Evolutionary conservation across 2,797 vertebrate species (phyloP).

Genomic region (Gila robusta): DNA sequence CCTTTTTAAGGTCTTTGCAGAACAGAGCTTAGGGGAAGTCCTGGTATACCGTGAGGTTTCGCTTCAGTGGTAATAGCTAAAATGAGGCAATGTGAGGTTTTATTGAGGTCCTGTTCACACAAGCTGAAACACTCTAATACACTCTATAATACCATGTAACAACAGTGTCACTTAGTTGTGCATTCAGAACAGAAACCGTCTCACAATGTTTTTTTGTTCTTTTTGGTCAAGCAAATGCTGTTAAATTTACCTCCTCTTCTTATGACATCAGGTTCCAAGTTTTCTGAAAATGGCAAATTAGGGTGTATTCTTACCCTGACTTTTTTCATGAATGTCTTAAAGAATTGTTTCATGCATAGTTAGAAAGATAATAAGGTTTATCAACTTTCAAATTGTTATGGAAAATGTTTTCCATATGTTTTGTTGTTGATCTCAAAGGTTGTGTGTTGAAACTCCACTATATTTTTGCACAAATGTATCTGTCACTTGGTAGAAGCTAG

Average conservation of each 20-base stretch:
- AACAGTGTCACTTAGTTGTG: not conserved
- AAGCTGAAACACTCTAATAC: not conserved
- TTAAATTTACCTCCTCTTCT: no score
- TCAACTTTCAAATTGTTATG: not conserved
- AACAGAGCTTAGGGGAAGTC: slow-evolving; percentile 41
- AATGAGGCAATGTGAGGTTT: slow-evolving; percentile 7
- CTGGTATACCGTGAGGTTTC: slow-evolving; percentile 41
- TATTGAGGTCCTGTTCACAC: slow-evolving; percentile 30
- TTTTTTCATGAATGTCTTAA: not conserved
- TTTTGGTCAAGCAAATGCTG: not conserved
- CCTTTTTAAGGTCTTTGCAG: not conserved
- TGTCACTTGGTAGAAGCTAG: not conserved
- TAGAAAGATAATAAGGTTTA: not conserved
- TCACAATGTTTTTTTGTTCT: not conserved
- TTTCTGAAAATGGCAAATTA: not conserved
- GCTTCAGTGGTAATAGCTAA: slow-evolving; percentile 40
- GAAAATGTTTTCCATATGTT: not conserved
- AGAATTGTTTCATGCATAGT: not conserved
- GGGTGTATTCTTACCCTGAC: not conserved
- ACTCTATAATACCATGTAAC: not conserved
- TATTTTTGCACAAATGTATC: not conserved
- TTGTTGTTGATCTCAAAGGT: not conserved
- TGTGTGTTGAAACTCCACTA: not conserved
- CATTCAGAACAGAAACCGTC: not conserved
- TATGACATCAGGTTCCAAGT: not conserved